A percentile compares a stretch with the other conserved stretches of the same genome.
phyloP scores from a whole-genome alignment of 2,797 vertebrate species.

The Steatocranus sp. region DNA sequence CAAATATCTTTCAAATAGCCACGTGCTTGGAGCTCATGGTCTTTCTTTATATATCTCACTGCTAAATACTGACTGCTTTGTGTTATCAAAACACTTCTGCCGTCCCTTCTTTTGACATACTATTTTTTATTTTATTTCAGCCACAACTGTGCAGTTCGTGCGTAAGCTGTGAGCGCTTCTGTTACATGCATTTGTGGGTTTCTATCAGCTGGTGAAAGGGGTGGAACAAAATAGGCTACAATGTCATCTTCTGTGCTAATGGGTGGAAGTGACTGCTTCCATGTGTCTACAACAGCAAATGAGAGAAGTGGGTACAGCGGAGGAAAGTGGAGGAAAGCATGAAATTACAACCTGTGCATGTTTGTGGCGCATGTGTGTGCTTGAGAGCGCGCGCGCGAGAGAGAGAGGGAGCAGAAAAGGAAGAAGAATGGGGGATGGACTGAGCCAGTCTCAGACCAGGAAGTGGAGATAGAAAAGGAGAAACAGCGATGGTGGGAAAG shows the following conservation, averaged over 20 bases:
- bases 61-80: background rate
- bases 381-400: background rate
- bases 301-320: constrained; percentile 51
- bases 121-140: background rate
- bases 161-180: constrained; percentile 21
- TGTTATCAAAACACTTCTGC: background rate
- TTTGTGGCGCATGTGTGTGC: constrained; percentile 32
- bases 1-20: background rate
- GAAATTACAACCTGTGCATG: constrained; percentile 69
- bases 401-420: constrained; percentile 50
- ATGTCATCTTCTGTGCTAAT: constrained; percentile 48
- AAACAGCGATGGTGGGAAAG: constrained; percentile 50
- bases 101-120: background rate
- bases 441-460: constrained; percentile 71
- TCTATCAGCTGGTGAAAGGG: constrained; percentile 44
- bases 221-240: constrained; percentile 42
- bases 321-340: constrained; percentile 69
- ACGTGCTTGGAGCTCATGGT: background rate
- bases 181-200: constrained; percentile 30
- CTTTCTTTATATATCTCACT: background rate
- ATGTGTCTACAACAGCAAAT: constrained; percentile 59
- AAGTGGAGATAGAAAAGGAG: constrained; percentile 72
- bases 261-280: constrained; percentile 52
- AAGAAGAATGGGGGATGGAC: constrained; percentile 74
- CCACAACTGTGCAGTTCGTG: constrained; percentile 10